Evolutionary conservation across 2,888 invertebrate genomes (phyloP), one percentile per base, ranked within the genome.

Genomic region (Harpalus rubripes): DNA sequence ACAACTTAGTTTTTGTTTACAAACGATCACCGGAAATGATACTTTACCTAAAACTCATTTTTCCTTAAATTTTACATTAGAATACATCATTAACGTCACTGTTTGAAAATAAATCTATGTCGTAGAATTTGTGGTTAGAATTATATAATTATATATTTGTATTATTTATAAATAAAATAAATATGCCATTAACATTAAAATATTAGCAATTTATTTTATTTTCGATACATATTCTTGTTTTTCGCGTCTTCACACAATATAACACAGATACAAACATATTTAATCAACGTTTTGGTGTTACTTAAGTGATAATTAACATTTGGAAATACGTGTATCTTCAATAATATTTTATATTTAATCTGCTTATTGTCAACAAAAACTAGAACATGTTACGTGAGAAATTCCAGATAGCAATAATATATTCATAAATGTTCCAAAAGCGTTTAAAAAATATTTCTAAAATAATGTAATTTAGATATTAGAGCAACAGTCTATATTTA

Each of bases 311-410:
- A 52, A 12, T 52, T 12, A 52, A 52, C 44, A 3, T 52, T 8
- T 12, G 2, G 44, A 52, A 52, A 52, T 52, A n/a, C n/a, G n/a
- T n/a, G n/a, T n/a, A 52, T 52, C 12, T 52, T 12, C n/a, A 59
- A 59, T 59, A 59, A 59, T 59, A 59, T 59, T 16, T 59, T 59
- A 59, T 59, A 16, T 59, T 59, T 59, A 16, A 59, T 59, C 59
- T 15, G 15, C 15, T 59, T 59, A 16, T 16, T 59, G 59, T 15
- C 59, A 59, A 59, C 59, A 16, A 16, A 32, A 59, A 59, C 59
- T 59, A 16, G 59, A 59, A 59, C 59, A 15, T 16, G 7, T 59
- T 52, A 52, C 44, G 44, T 52, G 44, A 52, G 12, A 52, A 52
- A 7, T 52, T 12, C 7, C 2, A 8, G 44, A 52, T 52, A 52